Conservation (phyloP, 2,797 vertebrate genomes). For the Amblyraja radiata region DNA sequence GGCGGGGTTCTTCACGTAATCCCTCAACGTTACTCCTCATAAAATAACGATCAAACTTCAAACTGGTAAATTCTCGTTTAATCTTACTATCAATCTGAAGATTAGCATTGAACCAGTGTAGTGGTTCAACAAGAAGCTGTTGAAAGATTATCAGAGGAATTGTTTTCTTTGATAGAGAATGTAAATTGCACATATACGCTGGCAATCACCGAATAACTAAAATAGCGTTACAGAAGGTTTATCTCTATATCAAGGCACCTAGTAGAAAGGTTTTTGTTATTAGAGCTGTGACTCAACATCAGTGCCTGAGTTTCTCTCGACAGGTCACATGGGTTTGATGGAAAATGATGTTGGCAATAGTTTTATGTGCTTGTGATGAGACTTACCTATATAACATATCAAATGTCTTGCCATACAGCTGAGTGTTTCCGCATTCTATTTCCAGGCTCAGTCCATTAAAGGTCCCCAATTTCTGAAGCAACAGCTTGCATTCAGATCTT, state of each 20-base stretch:
- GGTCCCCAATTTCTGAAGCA: no score
- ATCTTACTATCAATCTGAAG: not conserved
- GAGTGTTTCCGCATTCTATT: no score
- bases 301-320: not conserved
- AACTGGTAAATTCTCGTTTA: no score
- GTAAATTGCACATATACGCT: no score
- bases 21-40: no score
- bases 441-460: no score
- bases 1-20: no score
- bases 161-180: no score
- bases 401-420: not conserved
- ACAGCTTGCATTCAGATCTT: no score
- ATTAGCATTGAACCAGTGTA: not conserved
- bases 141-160: not conserved
- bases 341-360: not conserved
- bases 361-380: not conserved
- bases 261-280: not conserved
- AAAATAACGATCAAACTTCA: no score
- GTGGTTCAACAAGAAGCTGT: not conserved
- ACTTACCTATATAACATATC: not conserved
- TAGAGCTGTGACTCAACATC: not conserved
- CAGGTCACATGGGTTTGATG: not conserved
- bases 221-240: not conserved
- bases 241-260: not conserved
- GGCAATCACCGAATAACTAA: not conserved